Base-by-base conservation (phyloP, 2,888 invertebrate genomes). In the Tetragnatha montana region DNA sequence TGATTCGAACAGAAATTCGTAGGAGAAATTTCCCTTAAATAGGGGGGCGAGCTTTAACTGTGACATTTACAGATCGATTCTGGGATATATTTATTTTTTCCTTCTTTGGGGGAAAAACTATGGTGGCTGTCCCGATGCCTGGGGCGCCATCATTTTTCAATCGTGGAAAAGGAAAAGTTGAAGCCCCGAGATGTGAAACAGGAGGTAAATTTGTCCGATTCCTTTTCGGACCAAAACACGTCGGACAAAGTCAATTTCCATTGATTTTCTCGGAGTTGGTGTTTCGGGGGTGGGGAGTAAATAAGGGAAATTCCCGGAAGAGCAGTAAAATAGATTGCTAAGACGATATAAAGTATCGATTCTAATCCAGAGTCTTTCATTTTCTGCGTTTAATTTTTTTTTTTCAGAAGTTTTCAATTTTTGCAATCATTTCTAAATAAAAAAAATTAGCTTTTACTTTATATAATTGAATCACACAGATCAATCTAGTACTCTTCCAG, bases 141-240 rank as follows among this genome's bases (percentile, higher is more conserved):
- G 14, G 22, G 60, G 83, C 83, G 49, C 74, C 68, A 75, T 75
- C 83, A 83, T 83, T 83, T 83, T 83, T 83, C 83, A 83, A 83
- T 74, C 75, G 49, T 68, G 0, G 14, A 82, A 21, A 70, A 81
- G 22, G 14, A 76, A 76, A 76, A 76, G 70, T 81, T 73, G 73
- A 21, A 19, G 81, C 22, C 68, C 0, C 21, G 75, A 74, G 19
- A 73, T 12, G 69, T 78, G 50, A 84, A 84, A 84, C 22, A 21
- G 76, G 69, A 70, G 79, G 68, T 73, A 79, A 79, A 76, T 60
- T 70, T 78, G 76, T 78, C 78, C 78, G 78, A 79, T 79, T 78
- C 22, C 81, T 60, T 10, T 12, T 22, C 60, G n/a, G 78, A 69
- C 76, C 78, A 22, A 78, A 71, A 71, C 70, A 70, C 17, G 60